phyloP scores from a whole-genome alignment of 2,113 vertebrate genomes.

The Notothenia coriiceps region DNA sequence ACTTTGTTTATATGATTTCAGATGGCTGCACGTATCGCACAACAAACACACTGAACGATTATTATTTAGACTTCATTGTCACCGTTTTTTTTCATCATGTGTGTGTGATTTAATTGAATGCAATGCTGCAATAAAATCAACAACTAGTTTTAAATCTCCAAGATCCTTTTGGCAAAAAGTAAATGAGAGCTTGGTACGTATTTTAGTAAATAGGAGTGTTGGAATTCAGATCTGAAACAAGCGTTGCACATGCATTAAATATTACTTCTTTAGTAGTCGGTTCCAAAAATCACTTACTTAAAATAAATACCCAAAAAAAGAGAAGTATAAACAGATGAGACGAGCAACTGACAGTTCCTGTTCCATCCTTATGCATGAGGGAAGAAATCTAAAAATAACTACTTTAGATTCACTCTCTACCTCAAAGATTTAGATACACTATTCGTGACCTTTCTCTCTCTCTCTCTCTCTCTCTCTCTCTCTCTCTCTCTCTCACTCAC shows the following conservation, averaged over 20 bases:
- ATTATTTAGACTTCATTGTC: neutral
- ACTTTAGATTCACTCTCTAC: slow-evolving; percentile 2
- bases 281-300: neutral
- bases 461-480: neutral
- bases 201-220: neutral
- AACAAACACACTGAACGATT: neutral
- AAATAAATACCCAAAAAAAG: neutral
- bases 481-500: neutral
- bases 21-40: neutral
- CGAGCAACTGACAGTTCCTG: slow-evolving; percentile 15
- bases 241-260: neutral
- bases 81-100: too few species aligned
- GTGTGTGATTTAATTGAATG: too few species aligned
- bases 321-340: neutral
- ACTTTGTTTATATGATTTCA: neutral
- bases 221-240: neutral
- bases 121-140: neutral
- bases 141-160: neutral
- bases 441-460: neutral
- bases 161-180: neutral
- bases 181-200: neutral
- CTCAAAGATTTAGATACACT: slow-evolving; percentile 19
- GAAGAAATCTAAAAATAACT: slow-evolving; percentile 25
- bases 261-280: neutral
- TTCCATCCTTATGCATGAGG: slow-evolving; percentile 1